These are phyloP conservation scores for Cactoblastis cactorum DNA, from an alignment of 2,888 invertebrate genomes.

Conservation along the genomic window DNA sequence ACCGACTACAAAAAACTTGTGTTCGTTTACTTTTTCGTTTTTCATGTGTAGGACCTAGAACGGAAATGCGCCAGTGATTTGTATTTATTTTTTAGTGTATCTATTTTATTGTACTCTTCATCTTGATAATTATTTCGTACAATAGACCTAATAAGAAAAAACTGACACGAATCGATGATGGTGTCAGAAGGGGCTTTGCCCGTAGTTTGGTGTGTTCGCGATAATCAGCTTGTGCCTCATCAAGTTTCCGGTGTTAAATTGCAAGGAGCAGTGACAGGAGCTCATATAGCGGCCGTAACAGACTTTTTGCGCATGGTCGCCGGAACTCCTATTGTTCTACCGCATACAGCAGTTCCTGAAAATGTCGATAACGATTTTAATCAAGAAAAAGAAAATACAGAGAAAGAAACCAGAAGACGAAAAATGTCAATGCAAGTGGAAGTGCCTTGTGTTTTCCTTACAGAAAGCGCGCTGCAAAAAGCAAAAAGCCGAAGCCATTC, in stretches of 20 bases:
- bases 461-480: conserved; percentile 70
- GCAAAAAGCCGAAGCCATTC: conserved; percentile 70
- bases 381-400: conserved; percentile 62
- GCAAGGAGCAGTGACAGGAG: conserved; percentile 82
- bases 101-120: conserved; percentile 17
- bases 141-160: conserved; percentile 17
- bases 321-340: conserved; percentile 81
- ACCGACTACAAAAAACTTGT: conserved; percentile 55
- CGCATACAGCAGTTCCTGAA: conserved; percentile 62
- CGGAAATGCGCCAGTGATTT: conserved; percentile 59
- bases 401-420: conserved; percentile 46
- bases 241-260: conserved; percentile 83
- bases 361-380: conserved; percentile 66
- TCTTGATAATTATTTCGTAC: conserved; percentile 11
- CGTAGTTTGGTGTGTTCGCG: conserved; percentile 84
- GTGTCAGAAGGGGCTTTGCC: conserved; percentile 81
- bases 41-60: conserved; percentile 54
- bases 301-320: conserved; percentile 83
- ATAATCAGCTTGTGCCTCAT: conserved; percentile 83
- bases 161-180: conserved; percentile 67
- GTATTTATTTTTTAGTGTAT: conserved; percentile 30
- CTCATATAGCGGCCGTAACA: conserved; percentile 82
- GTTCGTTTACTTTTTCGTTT: conserved; percentile 53
- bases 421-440: conserved; percentile 78
- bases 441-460: conserved; percentile 75